Percentiles rank a stretch among this genome's conserved stretches.
Conservation (phyloP, 2,888 invertebrate species). For the Drosophila anomalipes region DNA sequence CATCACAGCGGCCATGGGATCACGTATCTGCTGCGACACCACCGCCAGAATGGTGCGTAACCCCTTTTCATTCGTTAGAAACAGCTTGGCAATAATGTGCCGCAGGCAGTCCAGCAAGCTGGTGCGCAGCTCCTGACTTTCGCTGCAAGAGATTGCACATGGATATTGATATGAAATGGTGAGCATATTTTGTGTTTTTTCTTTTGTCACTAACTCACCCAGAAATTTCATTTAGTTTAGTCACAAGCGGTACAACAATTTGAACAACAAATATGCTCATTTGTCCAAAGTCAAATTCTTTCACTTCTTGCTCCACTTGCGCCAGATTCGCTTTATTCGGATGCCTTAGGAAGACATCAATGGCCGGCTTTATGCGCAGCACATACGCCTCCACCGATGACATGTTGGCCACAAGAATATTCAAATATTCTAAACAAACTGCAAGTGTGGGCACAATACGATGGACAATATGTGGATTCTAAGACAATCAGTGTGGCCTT, state of each 20-base stretch:
- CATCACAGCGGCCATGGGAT: constrained; percentile 65
- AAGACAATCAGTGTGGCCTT: neutral
- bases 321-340: constrained; percentile 72
- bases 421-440: constrained; percentile 9
- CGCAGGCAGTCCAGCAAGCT: constrained; percentile 78
- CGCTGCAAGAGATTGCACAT: constrained; percentile 46
- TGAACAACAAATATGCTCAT: constrained; percentile 82
- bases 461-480: neutral
- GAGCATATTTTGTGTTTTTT: neutral
- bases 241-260: constrained; percentile 81
- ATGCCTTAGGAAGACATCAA: constrained; percentile 79
- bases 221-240: constrained; percentile 81
- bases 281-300: constrained; percentile 74
- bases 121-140: constrained; percentile 81
- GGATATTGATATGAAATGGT: neutral
- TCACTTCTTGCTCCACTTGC: constrained; percentile 71
- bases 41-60: constrained; percentile 81
- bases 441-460: neutral
- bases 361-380: constrained; percentile 78
- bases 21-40: constrained; percentile 80
- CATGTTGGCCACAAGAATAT: constrained; percentile 50
- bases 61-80: constrained; percentile 78
- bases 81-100: constrained; percentile 75
- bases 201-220: constrained; percentile 59
- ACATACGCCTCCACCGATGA: constrained; percentile 79